Percentiles rank a stretch among this genome's conserved stretches.
Evolutionary conservation across 2,888 invertebrate species (phyloP).

Genomic region (Polyploca ridens): DNA sequence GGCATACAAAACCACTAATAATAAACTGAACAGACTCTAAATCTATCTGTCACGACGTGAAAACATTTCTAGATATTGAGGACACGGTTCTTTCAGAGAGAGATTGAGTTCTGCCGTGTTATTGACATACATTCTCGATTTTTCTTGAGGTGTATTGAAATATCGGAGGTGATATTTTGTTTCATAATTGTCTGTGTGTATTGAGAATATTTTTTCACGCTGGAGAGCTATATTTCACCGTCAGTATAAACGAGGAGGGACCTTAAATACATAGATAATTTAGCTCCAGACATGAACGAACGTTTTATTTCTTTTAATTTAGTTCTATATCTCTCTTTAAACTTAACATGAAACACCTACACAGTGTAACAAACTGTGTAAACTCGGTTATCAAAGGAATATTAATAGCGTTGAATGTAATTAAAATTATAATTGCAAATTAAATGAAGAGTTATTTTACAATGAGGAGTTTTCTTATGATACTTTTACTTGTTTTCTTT

Average conservation of each 20-base stretch:
- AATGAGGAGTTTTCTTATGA: not conserved
- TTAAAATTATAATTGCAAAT: not conserved
- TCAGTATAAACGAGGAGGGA: not conserved
- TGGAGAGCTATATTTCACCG: not conserved
- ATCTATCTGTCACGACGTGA: constrained; percentile 37
- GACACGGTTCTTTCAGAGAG: constrained; percentile 34
- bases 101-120: constrained; percentile 35
- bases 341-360: not conserved
- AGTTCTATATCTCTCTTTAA: not conserved
- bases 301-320: no score
- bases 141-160: constrained; percentile 5
- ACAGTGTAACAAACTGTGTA: not conserved
- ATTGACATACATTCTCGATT: constrained; percentile 43
- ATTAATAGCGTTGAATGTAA: not conserved
- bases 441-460: not conserved
- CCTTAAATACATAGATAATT: not conserved
- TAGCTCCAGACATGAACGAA: not conserved
- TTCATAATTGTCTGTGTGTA: not conserved
- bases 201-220: not conserved
- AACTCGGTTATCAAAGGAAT: not conserved
- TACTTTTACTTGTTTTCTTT: no score
- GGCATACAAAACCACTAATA: constrained; percentile 11
- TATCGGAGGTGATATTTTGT: not conserved
- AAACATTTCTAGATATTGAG: constrained; percentile 32
- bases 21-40: constrained; percentile 13